Evolutionary conservation across 2,113 vertebrate species (phyloP), one percentile per base, ranked within the genome.

Genomic region (Vulpes vulpes): DNA sequence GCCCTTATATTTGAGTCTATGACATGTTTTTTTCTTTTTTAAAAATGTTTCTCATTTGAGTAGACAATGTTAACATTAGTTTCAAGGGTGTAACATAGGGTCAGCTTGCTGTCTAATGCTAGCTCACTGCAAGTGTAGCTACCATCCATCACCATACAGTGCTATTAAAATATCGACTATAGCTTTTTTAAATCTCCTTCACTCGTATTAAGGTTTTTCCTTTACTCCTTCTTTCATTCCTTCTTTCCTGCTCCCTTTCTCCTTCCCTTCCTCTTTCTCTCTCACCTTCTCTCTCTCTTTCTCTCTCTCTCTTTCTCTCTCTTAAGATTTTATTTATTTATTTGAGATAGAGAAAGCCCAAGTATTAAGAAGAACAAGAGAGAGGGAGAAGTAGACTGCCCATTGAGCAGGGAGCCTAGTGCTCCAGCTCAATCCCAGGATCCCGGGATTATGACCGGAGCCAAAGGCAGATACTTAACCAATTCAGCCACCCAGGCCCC

Each of bases 241-340:
- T 15, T 14, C 32, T 49, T 15, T 15, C 57, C 17, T 32, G 4
- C 12, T 23, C 6, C 53, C 38, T 2, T 38, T 20, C n/a, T 65
- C 1, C 5, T 11, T 38, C 11, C 25, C 15, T 35, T 17, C 43
- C 65, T 78, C 16, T 60, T 27, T 32, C 12, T 16, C 17, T 43
- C 25, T 51, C 17, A 7, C 9, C 4, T 12, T 25, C 8, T 5
- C 12, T 16, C 12, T 43, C 20, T 51, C 17, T 11, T 35, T 35
- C 1, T 22, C 11, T 17, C 2, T 55, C 5, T 8, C 20, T 51
- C 17, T 11, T 35, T 35, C 1, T 22, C 11, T 17, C 2, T 55
- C 5, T 8, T 9, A 69, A 35, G 16, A 20, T n/a, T 69, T 69
- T 20, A 69, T 35, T 35, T 69, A n/a, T 69, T 9, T 35, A 35